Conservation (phyloP, 2,888 invertebrate species). For the Arge pagana region DNA sequence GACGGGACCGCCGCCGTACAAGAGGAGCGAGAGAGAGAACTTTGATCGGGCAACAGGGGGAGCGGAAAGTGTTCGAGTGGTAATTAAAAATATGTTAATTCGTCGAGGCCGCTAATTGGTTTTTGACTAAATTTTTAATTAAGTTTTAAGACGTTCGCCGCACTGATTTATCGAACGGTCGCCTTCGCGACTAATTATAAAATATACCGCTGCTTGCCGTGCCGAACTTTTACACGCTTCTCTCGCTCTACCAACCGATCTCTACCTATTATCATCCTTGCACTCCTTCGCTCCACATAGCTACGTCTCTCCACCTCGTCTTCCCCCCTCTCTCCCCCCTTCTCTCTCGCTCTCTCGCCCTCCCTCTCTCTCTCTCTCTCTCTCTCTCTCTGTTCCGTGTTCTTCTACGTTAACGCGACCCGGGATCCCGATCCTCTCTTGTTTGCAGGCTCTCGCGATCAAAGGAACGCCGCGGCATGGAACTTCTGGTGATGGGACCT, state of each 20-base stretch:
- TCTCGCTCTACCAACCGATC: not conserved
- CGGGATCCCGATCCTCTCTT: constrained; percentile 12
- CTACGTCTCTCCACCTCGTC: constrained; percentile 42
- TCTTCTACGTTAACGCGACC: too few relatives aligned
- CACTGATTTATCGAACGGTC: constrained; percentile 47
- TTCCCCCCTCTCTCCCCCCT: constrained; percentile 3
- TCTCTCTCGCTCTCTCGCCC: not conserved
- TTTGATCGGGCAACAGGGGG: too few relatives aligned
- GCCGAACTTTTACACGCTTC: constrained; percentile 18
- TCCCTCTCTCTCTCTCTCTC: constrained; percentile 12
- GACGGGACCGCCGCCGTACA: too few relatives aligned
- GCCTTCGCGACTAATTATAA: constrained; percentile 47
- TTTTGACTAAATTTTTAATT: constrained; percentile 52
- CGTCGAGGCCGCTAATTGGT: constrained; percentile 50
- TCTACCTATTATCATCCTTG: constrained; percentile 7
- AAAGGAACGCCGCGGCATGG: constrained; percentile 5
- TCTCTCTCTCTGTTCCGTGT: not conserved
- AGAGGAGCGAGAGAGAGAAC: too few relatives aligned
- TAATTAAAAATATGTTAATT: constrained; percentile 57
- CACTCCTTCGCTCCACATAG: not conserved
- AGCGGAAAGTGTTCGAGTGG: constrained; percentile 34
- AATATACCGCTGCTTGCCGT: constrained; percentile 46
- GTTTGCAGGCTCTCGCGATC: constrained; percentile 20
- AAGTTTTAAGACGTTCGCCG: constrained; percentile 47
- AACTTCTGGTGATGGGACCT: constrained; percentile 3